Percentiles rank a stretch among this genome's conserved stretches.
Conservation (phyloP, 64 coral and sea anemone species). For the Anthopleura sola region DNA sequence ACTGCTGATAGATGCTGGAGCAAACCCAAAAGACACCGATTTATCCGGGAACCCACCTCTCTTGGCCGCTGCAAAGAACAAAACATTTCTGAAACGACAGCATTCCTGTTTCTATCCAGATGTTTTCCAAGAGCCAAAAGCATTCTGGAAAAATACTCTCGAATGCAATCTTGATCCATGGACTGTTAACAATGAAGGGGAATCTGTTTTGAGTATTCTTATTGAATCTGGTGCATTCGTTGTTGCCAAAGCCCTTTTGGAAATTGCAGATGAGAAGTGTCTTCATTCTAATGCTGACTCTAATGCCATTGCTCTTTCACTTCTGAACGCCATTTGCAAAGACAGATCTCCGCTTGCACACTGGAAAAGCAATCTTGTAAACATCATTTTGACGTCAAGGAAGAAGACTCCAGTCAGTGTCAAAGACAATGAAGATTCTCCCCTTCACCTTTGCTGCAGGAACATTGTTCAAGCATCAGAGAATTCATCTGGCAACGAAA, state of each 20-base stretch:
- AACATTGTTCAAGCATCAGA: not conserved
- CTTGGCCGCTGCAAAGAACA: not conserved
- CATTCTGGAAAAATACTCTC: not conserved
- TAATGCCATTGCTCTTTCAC: not conserved
- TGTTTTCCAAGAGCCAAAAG: not conserved
- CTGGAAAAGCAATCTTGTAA: not conserved
- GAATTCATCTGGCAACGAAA: not conserved
- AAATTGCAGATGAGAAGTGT: not conserved
- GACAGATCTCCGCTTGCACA: not conserved
- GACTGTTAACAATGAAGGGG: not conserved
- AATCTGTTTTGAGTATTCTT: not conserved
- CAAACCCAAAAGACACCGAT: not conserved
- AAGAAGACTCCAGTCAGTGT: not conserved
- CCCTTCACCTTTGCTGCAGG: not conserved
- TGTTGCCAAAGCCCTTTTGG: not conserved
- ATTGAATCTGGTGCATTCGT: not conserved
- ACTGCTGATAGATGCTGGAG: not conserved
- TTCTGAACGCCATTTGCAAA: not conserved
- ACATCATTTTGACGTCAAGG: not conserved
- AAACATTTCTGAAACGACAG: not conserved
- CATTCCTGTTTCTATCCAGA: not conserved
- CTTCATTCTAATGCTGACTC: no score
- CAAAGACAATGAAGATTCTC: not conserved
- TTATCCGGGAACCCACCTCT: not conserved
- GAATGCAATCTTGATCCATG: not conserved